These are phyloP conservation scores for Ennomos fuscantarius DNA, from an alignment of 2,888 invertebrate genomes.

Conservation along the genomic window DNA sequence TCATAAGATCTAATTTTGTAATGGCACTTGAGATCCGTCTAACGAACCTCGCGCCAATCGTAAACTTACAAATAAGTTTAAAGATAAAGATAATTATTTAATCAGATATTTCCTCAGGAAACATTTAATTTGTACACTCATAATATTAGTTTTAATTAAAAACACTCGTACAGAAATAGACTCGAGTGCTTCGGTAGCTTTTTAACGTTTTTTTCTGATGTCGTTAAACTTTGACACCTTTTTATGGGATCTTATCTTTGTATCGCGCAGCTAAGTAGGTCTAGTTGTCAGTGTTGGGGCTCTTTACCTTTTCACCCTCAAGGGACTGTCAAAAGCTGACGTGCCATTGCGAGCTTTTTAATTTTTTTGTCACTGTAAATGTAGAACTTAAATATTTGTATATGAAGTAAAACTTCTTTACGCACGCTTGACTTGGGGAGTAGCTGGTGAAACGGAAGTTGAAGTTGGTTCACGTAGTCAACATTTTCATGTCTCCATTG, in stretches of 20 bases:
- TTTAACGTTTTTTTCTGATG: constrained; percentile 59
- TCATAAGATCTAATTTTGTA: too few relatives aligned
- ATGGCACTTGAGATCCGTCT: too few relatives aligned
- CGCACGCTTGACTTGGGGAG: neutral
- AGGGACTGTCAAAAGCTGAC: constrained; percentile 36
- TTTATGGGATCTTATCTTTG: constrained; percentile 63
- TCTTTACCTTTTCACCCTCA: constrained; percentile 35
- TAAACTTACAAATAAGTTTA: constrained; percentile 53
- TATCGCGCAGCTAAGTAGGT: constrained; percentile 63
- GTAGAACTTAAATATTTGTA: neutral
- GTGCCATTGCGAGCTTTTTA: constrained; percentile 23
- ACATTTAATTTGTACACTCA: constrained; percentile 66
- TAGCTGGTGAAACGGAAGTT: too few relatives aligned
- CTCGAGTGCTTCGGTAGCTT: constrained; percentile 46
- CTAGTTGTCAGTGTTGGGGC: constrained; percentile 57
- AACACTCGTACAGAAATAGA: constrained; percentile 61
- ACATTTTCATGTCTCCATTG: too few relatives aligned
- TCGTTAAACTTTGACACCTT: constrained; percentile 77
- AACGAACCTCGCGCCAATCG: constrained; percentile 26
- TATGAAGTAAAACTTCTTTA: neutral
- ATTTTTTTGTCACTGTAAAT: neutral
- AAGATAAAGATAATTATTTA: constrained; percentile 58
- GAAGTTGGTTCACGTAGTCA: too few relatives aligned
- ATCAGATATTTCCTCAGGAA: constrained; percentile 77
- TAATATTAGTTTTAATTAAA: constrained; percentile 69